Evolutionary conservation across 2,888 invertebrate genomes (phyloP), one percentile per base, ranked within the genome.

Genomic region (Ptilodon capucinus): DNA sequence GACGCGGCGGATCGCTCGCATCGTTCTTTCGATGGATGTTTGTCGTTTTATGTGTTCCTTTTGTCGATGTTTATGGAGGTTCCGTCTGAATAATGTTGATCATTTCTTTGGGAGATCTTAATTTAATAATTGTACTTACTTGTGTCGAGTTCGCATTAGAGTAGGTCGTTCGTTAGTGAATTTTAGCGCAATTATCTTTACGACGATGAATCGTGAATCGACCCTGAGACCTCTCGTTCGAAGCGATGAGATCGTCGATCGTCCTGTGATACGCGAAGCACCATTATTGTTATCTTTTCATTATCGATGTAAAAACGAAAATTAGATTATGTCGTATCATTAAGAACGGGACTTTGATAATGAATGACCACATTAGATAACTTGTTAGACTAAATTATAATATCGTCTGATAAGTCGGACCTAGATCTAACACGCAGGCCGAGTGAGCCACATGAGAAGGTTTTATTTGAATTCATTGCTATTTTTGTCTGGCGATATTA

Each of bases 31-130:
- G 81, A 76, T 84, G 84, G 66, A 82, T 84, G 86, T 84, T 85
- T 86, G 86, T 88, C 86, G 84, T 84, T 88, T 87, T 84, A 78
- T 81, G 85, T 83, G 83, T 89, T 86, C 84, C 76, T 78, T 86
- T 86, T 85, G 67, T 78, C 70, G 79, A 82, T 84, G 84, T 86
- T 23, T 40, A 78, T 75, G 57, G 74, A 71, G 79, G 82, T 76
- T 84, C 87, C 81, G 76, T 78, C 90, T 91, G 91, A 90, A 88
- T 90, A 90, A 90, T 90, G 89, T 81, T 75, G 81, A 90, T 89
- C 89, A 90, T 89, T 84, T 86, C 89, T 89, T 85, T 85, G 84
- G 74, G 80, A 74, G 68, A 62, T 75, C 74, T 71, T 68, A 64
- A 54, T 48, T 65, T 60, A 48, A 56, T 57, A 63, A 59, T 51